Conservation (phyloP, 2,888 invertebrate genomes). For the Hydrotaea cyrtoneurina region DNA sequence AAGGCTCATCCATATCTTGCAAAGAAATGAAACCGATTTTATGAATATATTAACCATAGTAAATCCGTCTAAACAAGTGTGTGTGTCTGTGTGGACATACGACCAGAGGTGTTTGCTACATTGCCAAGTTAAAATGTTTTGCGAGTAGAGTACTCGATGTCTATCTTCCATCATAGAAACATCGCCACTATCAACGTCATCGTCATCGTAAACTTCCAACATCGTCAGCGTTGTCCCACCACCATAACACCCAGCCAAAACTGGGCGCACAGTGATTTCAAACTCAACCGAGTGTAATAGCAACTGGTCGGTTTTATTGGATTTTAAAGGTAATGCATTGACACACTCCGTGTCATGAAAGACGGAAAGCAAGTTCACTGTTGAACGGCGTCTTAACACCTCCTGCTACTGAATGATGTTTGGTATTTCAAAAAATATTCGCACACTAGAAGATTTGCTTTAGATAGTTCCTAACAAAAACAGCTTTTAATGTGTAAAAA, state of each 20-base stretch:
- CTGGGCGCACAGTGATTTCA: neutral
- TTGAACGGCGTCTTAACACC: too few relatives aligned
- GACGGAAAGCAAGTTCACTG: too few relatives aligned
- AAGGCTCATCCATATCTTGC: conserved; percentile 57
- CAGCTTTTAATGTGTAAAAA: too few relatives aligned
- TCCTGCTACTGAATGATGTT: too few relatives aligned
- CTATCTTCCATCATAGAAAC: conserved; percentile 45
- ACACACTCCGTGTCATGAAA: too few relatives aligned
- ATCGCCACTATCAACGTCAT: conserved; percentile 24
- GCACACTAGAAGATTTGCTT: too few relatives aligned
- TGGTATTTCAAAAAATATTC: too few relatives aligned
- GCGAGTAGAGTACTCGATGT: conserved; percentile 39
- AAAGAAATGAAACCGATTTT: conserved; percentile 48
- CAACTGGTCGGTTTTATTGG: too few relatives aligned
- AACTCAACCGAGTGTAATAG: neutral
- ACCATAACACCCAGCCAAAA: neutral
- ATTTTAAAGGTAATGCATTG: too few relatives aligned
- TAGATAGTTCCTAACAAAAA: too few relatives aligned
- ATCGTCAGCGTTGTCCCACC: conserved; percentile 1
- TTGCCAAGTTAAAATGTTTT: conserved; percentile 7
- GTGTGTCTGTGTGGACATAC: neutral
- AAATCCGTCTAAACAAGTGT: conserved; percentile 13
- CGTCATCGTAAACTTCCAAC: neutral
- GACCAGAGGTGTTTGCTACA: conserved; percentile 3
- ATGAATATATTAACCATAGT: conserved; percentile 59